A percentile compares a stretch with the other conserved stretches of the same genome.
Conservation (phyloP, 2,888 invertebrate species). For the Aspidiotus rigidus region DNA sequence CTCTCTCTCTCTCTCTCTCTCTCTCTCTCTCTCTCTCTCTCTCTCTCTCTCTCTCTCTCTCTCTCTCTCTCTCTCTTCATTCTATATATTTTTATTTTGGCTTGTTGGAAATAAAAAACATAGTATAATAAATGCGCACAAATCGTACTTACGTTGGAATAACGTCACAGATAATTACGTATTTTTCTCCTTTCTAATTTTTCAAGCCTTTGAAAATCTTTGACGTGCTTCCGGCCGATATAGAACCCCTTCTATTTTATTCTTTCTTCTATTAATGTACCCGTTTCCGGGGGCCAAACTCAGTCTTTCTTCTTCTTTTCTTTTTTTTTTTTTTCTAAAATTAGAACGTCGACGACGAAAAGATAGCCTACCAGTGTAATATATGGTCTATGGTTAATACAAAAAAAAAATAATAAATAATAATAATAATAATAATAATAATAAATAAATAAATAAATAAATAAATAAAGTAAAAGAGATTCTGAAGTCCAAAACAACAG, state of each 20-base stretch:
- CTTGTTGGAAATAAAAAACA: slow-evolving; percentile 6
- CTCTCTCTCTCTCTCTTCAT: too few species aligned
- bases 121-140: slow-evolving; percentile 8
- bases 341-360: background rate
- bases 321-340: background rate
- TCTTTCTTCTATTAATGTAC: background rate
- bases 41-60: too few species aligned
- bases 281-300: slow-evolving; percentile 14
- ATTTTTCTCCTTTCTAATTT: background rate
- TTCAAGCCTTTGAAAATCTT: slow-evolving; percentile 27
- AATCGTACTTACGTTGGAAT: background rate
- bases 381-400: background rate
- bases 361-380: background rate
- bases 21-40: too few species aligned
- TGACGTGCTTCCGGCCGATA: slow-evolving; percentile 19
- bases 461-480: background rate
- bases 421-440: background rate
- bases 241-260: slow-evolving; percentile 13
- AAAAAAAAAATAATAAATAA: background rate
- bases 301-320: too few species aligned
- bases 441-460: background rate
- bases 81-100: background rate
- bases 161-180: slow-evolving; percentile 12
- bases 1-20: too few species aligned
- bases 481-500: background rate